These are phyloP conservation scores for Oryzias melastigma DNA, from an alignment of 2,113 vertebrate species.

Conservation along the genomic window DNA sequence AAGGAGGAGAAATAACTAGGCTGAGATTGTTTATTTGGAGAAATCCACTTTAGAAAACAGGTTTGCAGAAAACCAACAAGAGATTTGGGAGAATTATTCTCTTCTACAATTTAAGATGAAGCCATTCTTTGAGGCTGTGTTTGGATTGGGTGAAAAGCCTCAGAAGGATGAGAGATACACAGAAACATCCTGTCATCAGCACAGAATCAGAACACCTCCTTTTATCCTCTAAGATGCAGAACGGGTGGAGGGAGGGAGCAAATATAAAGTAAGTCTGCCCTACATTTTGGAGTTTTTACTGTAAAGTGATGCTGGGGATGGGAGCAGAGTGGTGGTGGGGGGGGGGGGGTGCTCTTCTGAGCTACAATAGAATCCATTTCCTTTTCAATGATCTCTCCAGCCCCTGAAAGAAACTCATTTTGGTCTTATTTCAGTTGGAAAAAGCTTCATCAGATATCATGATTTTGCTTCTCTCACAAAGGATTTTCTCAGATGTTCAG, in stretches of 20 bases:
- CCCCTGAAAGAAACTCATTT: conserved; percentile 22
- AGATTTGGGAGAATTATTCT: conserved; percentile 30
- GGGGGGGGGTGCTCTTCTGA: conserved; percentile 26
- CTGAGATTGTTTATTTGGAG: conserved; percentile 6
- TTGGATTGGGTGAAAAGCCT: conserved; percentile 5
- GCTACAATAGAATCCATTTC: conserved; percentile 32
- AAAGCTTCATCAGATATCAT: conserved; percentile 19
- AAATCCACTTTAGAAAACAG: conserved; percentile 15
- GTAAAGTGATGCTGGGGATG: conserved; percentile 24
- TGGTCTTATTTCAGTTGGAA: not conserved
- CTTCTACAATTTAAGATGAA: conserved; percentile 9
- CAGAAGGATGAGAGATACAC: not conserved
- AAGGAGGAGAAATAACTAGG: conserved; percentile 9
- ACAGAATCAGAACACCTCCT: conserved; percentile 38
- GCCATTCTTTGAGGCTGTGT: conserved; percentile 14
- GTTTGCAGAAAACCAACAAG: conserved; percentile 14
- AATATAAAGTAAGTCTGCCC: conserved; percentile 53
- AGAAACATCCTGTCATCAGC: conserved; percentile 28
- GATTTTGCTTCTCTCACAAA: conserved; percentile 3
- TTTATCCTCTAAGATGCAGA: conserved; percentile 43
- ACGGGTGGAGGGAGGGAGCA: conserved; percentile 25
- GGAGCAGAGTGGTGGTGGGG: too few relatives aligned
- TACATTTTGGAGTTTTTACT: conserved; percentile 55
- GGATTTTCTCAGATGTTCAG: too few relatives aligned
- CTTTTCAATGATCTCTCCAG: conserved; percentile 28